Conservation (phyloP, 2,888 invertebrate species). For the Rhaphigaster nebulosa region DNA sequence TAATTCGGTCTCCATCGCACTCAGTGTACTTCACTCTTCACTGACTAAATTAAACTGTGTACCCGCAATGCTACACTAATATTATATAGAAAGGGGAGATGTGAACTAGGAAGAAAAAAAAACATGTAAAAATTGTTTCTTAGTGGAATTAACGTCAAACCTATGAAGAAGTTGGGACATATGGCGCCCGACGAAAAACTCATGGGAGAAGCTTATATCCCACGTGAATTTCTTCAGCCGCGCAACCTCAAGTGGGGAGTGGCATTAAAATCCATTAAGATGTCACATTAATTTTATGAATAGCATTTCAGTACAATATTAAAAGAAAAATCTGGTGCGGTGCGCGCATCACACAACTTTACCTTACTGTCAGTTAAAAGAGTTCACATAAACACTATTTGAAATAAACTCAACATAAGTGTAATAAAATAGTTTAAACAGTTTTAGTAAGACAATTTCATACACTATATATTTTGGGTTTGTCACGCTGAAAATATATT, state of each 20-base stretch:
- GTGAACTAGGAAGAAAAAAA: background rate
- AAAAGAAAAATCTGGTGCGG: too few relatives aligned
- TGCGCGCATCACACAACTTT: too few relatives aligned
- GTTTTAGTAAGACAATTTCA: too few relatives aligned
- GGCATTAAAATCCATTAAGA: background rate
- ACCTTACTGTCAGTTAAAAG: too few relatives aligned
- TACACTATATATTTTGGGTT: too few relatives aligned
- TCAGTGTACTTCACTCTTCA: background rate
- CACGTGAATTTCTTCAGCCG: conserved; percentile 23
- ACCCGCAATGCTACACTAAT: background rate
- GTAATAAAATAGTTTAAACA: too few relatives aligned
- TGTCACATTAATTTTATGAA: background rate
- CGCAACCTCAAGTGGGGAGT: background rate
- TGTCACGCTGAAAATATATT: too few relatives aligned
- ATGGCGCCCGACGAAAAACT: background rate
- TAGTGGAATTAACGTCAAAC: conserved; percentile 26
- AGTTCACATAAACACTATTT: too few relatives aligned
- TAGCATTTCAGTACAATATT: too few relatives aligned
- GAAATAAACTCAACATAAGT: too few relatives aligned
- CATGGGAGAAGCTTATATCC: conserved; percentile 23
- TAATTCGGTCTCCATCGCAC: background rate
- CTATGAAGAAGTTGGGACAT: conserved; percentile 2
- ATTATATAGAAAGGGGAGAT: background rate
- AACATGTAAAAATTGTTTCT: conserved; percentile 28
- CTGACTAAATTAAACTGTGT: background rate